A percentile compares a stretch with the other conserved stretches of the same genome.
Conservation (phyloP, 2,888 invertebrate species). For the Acleris sparsana region DNA sequence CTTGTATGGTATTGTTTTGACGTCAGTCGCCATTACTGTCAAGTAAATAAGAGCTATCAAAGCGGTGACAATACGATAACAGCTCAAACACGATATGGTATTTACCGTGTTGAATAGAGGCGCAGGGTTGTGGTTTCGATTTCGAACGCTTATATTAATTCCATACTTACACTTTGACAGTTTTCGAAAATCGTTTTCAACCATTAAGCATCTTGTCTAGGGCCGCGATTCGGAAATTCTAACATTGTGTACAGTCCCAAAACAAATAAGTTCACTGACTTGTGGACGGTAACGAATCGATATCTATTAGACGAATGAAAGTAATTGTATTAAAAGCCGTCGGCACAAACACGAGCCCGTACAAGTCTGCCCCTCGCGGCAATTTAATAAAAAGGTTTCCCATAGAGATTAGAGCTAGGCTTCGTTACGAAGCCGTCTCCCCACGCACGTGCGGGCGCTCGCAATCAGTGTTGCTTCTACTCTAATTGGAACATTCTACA, state of each 20-base stretch:
- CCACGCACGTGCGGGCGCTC: slow-evolving; percentile 19
- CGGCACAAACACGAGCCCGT: slow-evolving; percentile 72
- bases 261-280: neutral
- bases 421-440: slow-evolving; percentile 22
- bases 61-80: no score
- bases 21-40: no score
- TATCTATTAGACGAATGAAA: slow-evolving; percentile 64
- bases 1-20: no score
- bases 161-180: no score
- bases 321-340: slow-evolving; percentile 61
- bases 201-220: no score
- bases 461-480: slow-evolving; percentile 32
- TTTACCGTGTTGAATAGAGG: no score
- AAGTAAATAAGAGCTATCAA: no score
- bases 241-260: neutral
- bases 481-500: slow-evolving; percentile 15
- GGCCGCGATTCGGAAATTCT: neutral
- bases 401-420: slow-evolving; percentile 55
- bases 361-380: slow-evolving; percentile 64
- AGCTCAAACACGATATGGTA: no score
- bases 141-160: no score
- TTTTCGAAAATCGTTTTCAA: no score
- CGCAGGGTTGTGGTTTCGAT: no score
- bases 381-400: slow-evolving; percentile 83
- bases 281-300: slow-evolving; percentile 17